Evolutionary conservation across 2,888 invertebrate species (phyloP).

Genomic region (Xanthorhoe designata): DNA sequence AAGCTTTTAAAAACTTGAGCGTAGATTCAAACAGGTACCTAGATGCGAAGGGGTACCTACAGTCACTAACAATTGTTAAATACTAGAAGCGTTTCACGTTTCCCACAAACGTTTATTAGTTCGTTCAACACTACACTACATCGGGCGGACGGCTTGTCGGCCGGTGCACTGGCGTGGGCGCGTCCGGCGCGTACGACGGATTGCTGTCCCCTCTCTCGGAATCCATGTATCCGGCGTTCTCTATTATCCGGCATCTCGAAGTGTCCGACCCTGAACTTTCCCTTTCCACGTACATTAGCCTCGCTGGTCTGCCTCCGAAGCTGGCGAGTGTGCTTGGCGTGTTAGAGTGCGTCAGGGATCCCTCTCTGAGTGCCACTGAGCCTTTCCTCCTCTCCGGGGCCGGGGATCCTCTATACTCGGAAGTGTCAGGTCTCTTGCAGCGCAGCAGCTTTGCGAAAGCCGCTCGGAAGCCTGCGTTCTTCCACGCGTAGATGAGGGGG

Average conservation of each 20-base stretch:
- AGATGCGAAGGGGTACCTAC: constrained; percentile 76
- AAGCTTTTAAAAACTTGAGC: constrained; percentile 84
- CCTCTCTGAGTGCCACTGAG: constrained; percentile 78
- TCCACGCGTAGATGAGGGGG: constrained; percentile 94
- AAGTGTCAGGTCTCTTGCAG: constrained; percentile 87
- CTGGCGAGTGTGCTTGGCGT: constrained; percentile 65
- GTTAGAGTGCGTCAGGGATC: constrained; percentile 72
- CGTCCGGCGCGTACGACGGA: constrained; percentile 80
- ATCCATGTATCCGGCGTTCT: constrained; percentile 80
- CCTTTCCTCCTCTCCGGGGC: constrained; percentile 83
- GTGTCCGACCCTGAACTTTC: constrained; percentile 63
- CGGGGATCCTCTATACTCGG: constrained; percentile 84
- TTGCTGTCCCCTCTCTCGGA: constrained; percentile 73
- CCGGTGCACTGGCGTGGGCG: constrained; percentile 76
- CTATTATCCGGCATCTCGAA: constrained; percentile 78
- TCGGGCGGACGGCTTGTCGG: constrained; percentile 55
- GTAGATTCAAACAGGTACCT: constrained; percentile 79
- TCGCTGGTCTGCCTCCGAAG: constrained; percentile 75
- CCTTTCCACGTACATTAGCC: constrained; percentile 72
- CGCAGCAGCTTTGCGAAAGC: constrained; percentile 89
- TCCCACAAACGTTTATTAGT: constrained; percentile 75
- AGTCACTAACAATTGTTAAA: constrained; percentile 76
- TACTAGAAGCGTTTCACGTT: constrained; percentile 84
- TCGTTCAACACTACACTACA: constrained; percentile 68
- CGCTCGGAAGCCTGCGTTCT: constrained; percentile 91